A percentile compares a stretch with the other conserved stretches of the same genome.
Conservation (phyloP, 2,888 invertebrate species). For the Pheosia gnoma region DNA sequence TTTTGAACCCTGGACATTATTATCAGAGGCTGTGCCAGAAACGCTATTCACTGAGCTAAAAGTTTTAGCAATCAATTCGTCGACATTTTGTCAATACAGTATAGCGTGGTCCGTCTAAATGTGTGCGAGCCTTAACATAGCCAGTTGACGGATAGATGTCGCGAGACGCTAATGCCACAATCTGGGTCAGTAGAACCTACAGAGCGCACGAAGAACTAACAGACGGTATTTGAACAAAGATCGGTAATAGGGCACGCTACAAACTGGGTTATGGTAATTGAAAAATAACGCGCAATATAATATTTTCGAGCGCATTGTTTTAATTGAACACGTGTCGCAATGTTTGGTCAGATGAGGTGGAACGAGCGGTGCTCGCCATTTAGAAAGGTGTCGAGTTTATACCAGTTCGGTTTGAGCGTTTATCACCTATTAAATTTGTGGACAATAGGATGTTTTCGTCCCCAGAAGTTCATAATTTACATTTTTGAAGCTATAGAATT, state of each 20-base stretch:
- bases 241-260: constrained; percentile 44
- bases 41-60: too few relatives aligned
- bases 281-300: constrained; percentile 33
- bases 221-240: constrained; percentile 60
- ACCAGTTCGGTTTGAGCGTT: neutral
- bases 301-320: constrained; percentile 31
- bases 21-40: too few relatives aligned
- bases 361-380: constrained; percentile 41
- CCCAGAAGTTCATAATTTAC: too few relatives aligned
- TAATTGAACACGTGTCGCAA: constrained; percentile 37
- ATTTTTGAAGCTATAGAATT: too few relatives aligned
- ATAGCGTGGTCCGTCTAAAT: neutral
- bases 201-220: constrained; percentile 48
- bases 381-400: constrained; percentile 43
- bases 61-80: too few relatives aligned
- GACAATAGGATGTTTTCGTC: too few relatives aligned
- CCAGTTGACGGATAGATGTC: constrained; percentile 53
- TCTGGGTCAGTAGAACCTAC: constrained; percentile 67
- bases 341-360: constrained; percentile 48
- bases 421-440: neutral
- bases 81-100: neutral
- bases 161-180: constrained; percentile 63
- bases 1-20: too few relatives aligned
- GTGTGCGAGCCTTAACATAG: constrained; percentile 39
- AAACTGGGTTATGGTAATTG: constrained; percentile 44